phyloP scores from a whole-genome alignment of 23 tunicate species.

The Oikopleura albicans region DNA sequence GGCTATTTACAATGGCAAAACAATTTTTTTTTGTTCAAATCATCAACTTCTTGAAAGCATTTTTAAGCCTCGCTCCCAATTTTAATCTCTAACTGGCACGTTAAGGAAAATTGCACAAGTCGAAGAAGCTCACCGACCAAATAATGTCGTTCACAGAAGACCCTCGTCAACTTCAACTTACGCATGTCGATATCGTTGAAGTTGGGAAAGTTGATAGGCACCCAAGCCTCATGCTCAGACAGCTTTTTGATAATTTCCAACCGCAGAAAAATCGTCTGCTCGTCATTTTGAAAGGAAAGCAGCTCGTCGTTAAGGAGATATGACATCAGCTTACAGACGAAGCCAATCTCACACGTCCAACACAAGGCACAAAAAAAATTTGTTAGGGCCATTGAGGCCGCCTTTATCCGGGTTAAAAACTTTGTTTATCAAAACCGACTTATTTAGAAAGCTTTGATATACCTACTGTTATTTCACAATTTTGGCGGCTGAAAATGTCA shows the following conservation, averaged over 20 bases:
- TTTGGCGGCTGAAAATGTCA: no score
- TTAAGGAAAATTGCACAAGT: not conserved
- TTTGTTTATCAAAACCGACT: no score
- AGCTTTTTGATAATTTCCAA: not conserved
- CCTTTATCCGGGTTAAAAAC: not conserved
- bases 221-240: not conserved
- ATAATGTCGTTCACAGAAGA: not conserved
- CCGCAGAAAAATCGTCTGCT: not conserved
- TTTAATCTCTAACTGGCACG: no score
- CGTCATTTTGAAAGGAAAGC: not conserved
- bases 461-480: no score
- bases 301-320: not conserved
- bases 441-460: no score
- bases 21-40: no score
- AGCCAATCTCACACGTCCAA: not conserved
- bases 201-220: conserved; percentile 17
- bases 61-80: no score
- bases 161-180: not conserved
- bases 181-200: not conserved
- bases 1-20: no score
- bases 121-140: not conserved
- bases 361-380: not conserved
- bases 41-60: no score
- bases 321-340: not conserved
- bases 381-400: not conserved